A percentile compares a stretch with the other conserved stretches of the same genome.
Conservation (phyloP, 2,888 invertebrate species). For the Epinotia demarniana region DNA sequence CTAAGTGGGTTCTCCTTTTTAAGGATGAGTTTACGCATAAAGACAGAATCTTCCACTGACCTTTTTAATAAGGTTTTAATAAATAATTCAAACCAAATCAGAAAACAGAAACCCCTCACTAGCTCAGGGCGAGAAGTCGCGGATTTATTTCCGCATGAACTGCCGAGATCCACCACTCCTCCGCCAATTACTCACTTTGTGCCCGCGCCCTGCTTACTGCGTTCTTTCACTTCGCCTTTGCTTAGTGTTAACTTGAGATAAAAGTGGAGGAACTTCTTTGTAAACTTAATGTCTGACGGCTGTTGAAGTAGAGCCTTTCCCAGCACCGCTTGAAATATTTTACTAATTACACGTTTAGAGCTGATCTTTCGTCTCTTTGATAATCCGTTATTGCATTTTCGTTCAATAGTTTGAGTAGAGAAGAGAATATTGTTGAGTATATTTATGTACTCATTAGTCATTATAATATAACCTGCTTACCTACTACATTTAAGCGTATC, state of each 20-base stretch:
- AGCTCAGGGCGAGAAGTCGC: slow-evolving; percentile 46
- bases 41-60: not conserved
- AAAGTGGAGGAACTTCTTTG: slow-evolving; percentile 53
- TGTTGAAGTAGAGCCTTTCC: not conserved
- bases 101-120: slow-evolving; percentile 25
- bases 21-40: too few species aligned
- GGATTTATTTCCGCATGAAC: slow-evolving; percentile 64
- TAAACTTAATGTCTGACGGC: slow-evolving; percentile 50
- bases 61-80: not conserved
- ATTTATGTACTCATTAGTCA: too few species aligned
- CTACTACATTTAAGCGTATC: not conserved
- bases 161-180: slow-evolving; percentile 57
- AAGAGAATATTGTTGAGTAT: too few species aligned
- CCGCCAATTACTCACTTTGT: slow-evolving; percentile 63
- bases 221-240: slow-evolving; percentile 53
- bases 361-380: not conserved
- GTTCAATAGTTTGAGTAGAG: too few species aligned
- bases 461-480: not conserved
- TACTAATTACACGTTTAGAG: slow-evolving; percentile 15
- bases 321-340: slow-evolving; percentile 11
- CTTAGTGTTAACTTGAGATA: slow-evolving; percentile 51
- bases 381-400: too few species aligned
- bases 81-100: not conserved
- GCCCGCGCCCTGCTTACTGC: slow-evolving; percentile 50
- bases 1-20: too few species aligned